These are phyloP conservation scores for Planiliza haematocheilus DNA, from an alignment of 2,113 vertebrate species.

Conservation along the genomic window DNA sequence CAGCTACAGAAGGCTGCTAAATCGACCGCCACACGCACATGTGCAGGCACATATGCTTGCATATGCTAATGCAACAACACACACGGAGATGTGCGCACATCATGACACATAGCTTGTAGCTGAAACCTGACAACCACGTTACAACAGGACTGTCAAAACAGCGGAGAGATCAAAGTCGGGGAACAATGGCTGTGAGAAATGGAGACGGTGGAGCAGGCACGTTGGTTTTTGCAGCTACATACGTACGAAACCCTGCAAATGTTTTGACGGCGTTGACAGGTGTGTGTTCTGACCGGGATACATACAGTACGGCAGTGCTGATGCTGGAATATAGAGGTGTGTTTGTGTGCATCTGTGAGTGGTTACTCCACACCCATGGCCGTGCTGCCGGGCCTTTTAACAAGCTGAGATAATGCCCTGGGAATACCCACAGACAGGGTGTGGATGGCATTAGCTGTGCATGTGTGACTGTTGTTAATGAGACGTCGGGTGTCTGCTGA, in stretches of 20 bases:
- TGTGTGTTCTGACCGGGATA: not conserved
- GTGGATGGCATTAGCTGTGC: conserved; percentile 46
- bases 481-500: conserved; percentile 32
- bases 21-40: not conserved
- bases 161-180: conserved; percentile 25
- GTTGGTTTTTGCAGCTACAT: not conserved
- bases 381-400: conserved; percentile 33
- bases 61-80: not conserved
- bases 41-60: not conserved
- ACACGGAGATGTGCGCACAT: not conserved
- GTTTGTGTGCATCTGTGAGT: conserved; percentile 31
- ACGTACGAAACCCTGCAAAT: conserved; percentile 4
- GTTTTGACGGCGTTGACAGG: conserved; percentile 16
- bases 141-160: conserved; percentile 32
- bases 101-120: conserved; percentile 12
- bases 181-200: conserved; percentile 21
- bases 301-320: not conserved
- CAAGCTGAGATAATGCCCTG: conserved; percentile 56
- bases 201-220: not conserved
- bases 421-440: conserved; percentile 62
- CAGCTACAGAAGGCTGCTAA: conserved; percentile 3
- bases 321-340: conserved; percentile 17
- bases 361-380: conserved; percentile 36
- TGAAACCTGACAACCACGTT: conserved; percentile 28
- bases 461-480: conserved; percentile 46